phyloP scores from a whole-genome alignment of 2,888 invertebrate genomes.

The Brassicogethes aeneus region DNA sequence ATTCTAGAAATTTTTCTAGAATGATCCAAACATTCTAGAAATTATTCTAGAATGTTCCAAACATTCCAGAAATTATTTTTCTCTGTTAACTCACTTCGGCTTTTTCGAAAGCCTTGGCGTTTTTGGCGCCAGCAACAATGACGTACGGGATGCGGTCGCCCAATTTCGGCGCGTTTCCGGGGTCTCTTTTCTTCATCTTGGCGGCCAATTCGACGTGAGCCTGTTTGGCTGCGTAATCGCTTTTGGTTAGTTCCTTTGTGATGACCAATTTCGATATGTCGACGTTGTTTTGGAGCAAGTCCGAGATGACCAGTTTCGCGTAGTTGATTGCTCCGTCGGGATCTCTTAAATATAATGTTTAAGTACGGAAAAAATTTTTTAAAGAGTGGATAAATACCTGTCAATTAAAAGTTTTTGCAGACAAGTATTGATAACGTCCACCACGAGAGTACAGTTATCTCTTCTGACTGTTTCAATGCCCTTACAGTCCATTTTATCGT shows the following conservation, averaged over 20 bases:
- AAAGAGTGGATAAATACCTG: no score
- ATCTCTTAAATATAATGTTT: no score
- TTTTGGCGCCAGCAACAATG: conserved; percentile 82
- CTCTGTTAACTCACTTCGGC: conserved; percentile 77
- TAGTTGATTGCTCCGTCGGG: conserved; percentile 84
- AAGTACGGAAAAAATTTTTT: no score
- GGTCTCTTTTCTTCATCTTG: conserved; percentile 95
- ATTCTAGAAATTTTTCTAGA: no score
- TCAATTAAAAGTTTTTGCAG: conserved; percentile 92
- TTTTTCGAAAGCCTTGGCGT: conserved; percentile 92
- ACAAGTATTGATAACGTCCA: conserved; percentile 94
- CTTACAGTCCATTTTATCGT: conserved; percentile 60
- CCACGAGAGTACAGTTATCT: conserved; percentile 95
- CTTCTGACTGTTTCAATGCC: conserved; percentile 96
- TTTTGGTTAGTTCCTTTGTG: conserved; percentile 92
- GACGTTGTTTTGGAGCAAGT: conserved; percentile 91
- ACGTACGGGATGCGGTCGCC: conserved; percentile 99
- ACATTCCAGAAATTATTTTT: no score
- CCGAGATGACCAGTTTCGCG: conserved; percentile 84
- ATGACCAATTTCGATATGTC: conserved; percentile 98
- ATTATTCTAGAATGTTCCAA: no score
- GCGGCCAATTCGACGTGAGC: conserved; percentile 96
- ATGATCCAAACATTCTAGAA: no score
- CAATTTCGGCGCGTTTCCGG: conserved; percentile 94
- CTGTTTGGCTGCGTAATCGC: conserved; percentile 93